Conservation (phyloP, 2,113 vertebrate genomes). For the Dipodomys spectabilis region DNA sequence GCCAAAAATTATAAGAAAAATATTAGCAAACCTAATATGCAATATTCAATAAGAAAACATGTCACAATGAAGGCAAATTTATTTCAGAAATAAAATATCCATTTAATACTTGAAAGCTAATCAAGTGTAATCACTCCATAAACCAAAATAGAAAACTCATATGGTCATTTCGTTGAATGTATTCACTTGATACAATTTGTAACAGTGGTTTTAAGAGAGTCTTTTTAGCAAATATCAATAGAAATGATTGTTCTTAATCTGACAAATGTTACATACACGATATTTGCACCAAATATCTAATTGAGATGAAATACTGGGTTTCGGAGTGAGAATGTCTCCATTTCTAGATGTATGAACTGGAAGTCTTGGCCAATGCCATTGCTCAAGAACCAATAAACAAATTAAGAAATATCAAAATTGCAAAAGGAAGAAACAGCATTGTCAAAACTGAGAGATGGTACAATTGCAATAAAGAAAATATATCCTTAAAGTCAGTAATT, state of each 20-base stretch:
- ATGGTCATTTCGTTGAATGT: neutral
- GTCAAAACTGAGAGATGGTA: neutral
- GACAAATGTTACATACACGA: neutral
- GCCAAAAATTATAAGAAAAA: slow-evolving; percentile 44
- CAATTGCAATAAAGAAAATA: neutral
- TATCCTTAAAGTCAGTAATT: neutral
- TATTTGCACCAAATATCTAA: neutral
- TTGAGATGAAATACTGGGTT: neutral
- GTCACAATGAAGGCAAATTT: neutral
- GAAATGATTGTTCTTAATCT: neutral
- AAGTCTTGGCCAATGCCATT: neutral
- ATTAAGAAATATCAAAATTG: neutral
- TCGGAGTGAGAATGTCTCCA: neutral
- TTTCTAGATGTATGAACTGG: neutral
- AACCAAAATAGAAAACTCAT: neutral
- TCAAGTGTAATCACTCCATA: neutral
- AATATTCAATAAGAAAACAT: neutral
- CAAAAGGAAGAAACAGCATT: neutral
- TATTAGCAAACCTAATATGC: neutral
- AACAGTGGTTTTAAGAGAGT: neutral
- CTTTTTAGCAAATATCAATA: neutral
- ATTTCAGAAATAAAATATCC: slow-evolving; percentile 9
- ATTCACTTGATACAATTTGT: neutral
- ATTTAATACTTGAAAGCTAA: neutral
- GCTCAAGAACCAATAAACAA: neutral